phyloP scores from a whole-genome alignment of 2,113 vertebrate species.

The Thermophis baileyi region DNA sequence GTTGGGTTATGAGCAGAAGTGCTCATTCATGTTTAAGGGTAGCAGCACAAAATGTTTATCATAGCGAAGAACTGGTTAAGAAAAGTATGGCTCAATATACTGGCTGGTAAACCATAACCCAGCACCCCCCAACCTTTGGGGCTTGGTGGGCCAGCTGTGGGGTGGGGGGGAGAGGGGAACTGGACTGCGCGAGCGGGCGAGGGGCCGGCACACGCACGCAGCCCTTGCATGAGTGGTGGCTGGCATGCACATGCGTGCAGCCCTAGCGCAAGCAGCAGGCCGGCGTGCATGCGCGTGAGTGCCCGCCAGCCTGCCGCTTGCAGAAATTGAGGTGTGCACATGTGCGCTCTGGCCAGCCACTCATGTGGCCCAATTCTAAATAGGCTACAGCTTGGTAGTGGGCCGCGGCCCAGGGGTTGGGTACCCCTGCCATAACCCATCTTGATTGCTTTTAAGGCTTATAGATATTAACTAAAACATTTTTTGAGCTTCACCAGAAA shows the following conservation, averaged over 20 bases:
- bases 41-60: neutral
- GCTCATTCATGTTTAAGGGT: neutral
- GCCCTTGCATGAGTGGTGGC: neutral
- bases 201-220: rapidly evolving
- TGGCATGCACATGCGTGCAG: neutral
- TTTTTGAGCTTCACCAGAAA: neutral
- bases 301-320: neutral
- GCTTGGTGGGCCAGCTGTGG: neutral
- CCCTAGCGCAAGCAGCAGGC: neutral
- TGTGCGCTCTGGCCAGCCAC: neutral
- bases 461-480: neutral
- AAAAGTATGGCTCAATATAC: neutral
- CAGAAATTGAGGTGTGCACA: neutral
- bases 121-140: neutral
- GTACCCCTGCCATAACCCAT: neutral
- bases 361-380: neutral
- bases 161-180: neutral
- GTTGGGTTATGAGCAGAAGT: neutral
- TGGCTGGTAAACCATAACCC: neutral
- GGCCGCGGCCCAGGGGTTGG: neutral
- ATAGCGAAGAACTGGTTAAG: conserved; percentile 1
- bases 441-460: neutral
- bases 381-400: neutral
- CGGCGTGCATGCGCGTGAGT: neutral
- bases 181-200: rapidly evolving